Evolutionary conservation across 2,113 vertebrate species (phyloP).

Genomic region (Caloenas nicobarica): DNA sequence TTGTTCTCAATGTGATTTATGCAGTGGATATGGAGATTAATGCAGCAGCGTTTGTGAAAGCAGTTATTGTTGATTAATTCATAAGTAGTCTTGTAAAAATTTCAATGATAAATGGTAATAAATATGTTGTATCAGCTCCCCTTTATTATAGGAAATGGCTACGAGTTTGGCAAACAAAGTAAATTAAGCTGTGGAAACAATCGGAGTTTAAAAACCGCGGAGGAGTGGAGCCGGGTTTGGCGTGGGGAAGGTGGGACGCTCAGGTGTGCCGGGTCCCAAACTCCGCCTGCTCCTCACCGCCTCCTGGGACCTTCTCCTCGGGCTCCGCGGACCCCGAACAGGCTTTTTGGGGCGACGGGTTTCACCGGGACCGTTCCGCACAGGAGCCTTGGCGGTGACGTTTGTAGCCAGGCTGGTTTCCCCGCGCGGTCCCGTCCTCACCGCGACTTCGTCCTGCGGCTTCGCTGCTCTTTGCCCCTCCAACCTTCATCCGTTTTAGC

Average conservation of each 20-base stretch:
- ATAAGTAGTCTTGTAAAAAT: slow-evolving; percentile 49
- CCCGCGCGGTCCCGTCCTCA: background rate
- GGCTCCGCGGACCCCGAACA: accelerated
- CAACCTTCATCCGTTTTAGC: background rate
- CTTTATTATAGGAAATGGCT: background rate
- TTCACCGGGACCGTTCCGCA: no score
- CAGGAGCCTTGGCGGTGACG: no score
- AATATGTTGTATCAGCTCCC: slow-evolving; percentile 19
- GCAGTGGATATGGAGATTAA: slow-evolving; percentile 17
- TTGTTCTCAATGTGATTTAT: slow-evolving; percentile 6
- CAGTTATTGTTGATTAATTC: slow-evolving; percentile 47
- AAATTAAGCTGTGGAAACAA: background rate
- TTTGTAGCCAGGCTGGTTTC: no score
- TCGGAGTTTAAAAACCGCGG: background rate
- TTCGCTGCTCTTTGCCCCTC: background rate
- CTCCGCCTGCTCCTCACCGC: no score
- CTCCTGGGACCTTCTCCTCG: accelerated
- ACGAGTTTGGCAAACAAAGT: background rate
- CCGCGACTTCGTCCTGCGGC: background rate
- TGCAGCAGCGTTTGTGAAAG: background rate
- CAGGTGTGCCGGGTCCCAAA: no score
- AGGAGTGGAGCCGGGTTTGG: accelerated
- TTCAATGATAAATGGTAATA: slow-evolving; percentile 33
- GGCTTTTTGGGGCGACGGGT: background rate
- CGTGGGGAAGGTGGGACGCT: accelerated